phyloP scores from a whole-genome alignment of 2,113 vertebrate genomes.

The Melierax canorus region DNA sequence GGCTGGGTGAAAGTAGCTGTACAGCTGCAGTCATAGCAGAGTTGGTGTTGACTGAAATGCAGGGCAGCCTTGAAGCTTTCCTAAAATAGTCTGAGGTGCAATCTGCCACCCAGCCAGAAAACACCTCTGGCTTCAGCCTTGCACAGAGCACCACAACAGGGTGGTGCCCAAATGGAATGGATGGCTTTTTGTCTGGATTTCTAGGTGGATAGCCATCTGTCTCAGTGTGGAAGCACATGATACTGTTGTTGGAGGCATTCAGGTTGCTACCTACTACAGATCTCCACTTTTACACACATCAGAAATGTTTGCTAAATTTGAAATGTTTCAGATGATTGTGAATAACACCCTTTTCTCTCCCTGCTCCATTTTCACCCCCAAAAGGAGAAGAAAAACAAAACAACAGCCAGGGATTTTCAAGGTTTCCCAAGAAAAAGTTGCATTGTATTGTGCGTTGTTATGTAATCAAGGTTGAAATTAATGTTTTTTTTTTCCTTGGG shows the following conservation, averaged over 20 bases:
- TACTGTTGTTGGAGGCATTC: neutral
- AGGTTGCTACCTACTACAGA: neutral
- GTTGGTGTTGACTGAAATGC: neutral
- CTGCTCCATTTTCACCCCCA: neutral
- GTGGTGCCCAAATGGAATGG: neutral
- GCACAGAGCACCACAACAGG: neutral
- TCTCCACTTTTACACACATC: neutral
- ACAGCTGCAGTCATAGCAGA: rapidly evolving
- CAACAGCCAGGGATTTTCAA: neutral
- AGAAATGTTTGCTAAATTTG: neutral
- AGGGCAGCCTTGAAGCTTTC: neutral
- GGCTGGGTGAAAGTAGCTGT: neutral
- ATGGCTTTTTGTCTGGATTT: neutral
- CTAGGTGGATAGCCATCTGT: neutral
- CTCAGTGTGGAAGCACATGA: neutral
- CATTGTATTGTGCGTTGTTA: neutral
- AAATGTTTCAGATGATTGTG: neutral
- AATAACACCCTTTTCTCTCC: neutral
- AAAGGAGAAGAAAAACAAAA: neutral
- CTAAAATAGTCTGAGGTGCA: neutral
- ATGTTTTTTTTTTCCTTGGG: neutral
- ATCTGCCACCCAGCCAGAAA: neutral
- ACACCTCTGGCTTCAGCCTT: neutral
- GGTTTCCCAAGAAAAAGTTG: neutral
- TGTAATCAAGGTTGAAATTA: neutral